phyloP scores from a whole-genome alignment of 2,888 invertebrate genomes.

The Brenthis daphne region DNA sequence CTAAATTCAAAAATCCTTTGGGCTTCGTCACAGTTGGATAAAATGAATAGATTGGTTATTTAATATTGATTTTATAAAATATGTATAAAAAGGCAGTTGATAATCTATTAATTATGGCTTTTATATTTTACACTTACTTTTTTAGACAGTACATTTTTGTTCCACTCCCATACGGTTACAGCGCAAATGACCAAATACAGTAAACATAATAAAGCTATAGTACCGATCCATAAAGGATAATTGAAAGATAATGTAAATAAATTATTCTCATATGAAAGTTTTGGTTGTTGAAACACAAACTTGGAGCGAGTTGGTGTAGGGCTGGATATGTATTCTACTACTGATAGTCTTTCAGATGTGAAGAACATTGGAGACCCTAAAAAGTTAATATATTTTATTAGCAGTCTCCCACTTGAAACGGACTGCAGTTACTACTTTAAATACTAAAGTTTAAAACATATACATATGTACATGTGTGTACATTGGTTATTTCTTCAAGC shows the following conservation, averaged over 20 bases:
- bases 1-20: too few relatives aligned
- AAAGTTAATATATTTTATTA: slow-evolving; percentile 28
- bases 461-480: too few relatives aligned
- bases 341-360: slow-evolving; percentile 81
- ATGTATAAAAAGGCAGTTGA: background rate
- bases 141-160: slow-evolving; percentile 2
- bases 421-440: background rate
- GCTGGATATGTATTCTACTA: slow-evolving; percentile 86
- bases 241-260: slow-evolving; percentile 87
- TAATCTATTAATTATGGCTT: too few relatives aligned
- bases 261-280: slow-evolving; percentile 87
- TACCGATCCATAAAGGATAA: slow-evolving; percentile 84
- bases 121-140: slow-evolving; percentile 12
- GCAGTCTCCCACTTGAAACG: slow-evolving; percentile 22
- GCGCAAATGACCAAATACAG: slow-evolving; percentile 65
- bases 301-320: slow-evolving; percentile 85
- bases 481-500: background rate
- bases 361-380: slow-evolving; percentile 85
- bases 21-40: too few relatives aligned
- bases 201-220: slow-evolving; percentile 69
- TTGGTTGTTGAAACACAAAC: slow-evolving; percentile 88
- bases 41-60: too few relatives aligned
- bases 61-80: background rate
- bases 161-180: slow-evolving; percentile 70
- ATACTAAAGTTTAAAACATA: too few relatives aligned